Base-by-base conservation (phyloP, 1,140 invertebrate species). In the Hestina assimilis region DNA sequence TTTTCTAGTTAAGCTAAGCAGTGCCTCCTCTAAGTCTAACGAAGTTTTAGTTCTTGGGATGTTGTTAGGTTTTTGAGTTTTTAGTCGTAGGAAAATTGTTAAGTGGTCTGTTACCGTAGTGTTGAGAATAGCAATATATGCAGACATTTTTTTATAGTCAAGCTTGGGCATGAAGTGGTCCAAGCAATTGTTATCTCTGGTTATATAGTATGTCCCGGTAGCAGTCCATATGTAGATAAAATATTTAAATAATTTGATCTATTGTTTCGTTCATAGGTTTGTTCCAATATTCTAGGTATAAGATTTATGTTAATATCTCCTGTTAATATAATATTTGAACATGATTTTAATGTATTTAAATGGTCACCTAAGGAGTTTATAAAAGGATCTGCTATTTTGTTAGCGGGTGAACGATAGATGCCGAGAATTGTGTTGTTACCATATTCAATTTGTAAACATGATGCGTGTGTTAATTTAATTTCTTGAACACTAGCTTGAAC, bases 111-210 rank as follows among this genome's bases (percentile, higher is more conserved):
- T 26, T 1, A 26, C 24, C 6, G 6, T 26, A 8, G 24, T 26
- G n/a, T 26, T 26, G 6, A 26, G 24, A 26, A 26, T 9, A 26
- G 24, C 24, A 8, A 26, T 26, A 9, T 26, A 8, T 26, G 24
- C 24, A 6, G 56, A 21, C 1, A 55, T 9, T 2, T 4, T 19
- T 52, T 56, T 56, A 0, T 6, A 8, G 38, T 2, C n/a, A 12
- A 20, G 40, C 58, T 58, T 63, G 11, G 51, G 1, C 46, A 51
- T 62, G 19, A 62, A 38, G 3, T 62, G 53, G 21, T 63, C 60
- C 14, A 29, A 46, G 21, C 42, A 58, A 24, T 26, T 53, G 28
- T 53, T 43, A 23, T 53, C 15, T 1, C 60, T 8, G 4, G 55
- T 63, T 45, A 55, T 12, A 46, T 0, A 19, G 9, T 50, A 11